Evolutionary conservation across 2,888 invertebrate species (phyloP).

Genomic region (Temnothorax rugatulus): DNA sequence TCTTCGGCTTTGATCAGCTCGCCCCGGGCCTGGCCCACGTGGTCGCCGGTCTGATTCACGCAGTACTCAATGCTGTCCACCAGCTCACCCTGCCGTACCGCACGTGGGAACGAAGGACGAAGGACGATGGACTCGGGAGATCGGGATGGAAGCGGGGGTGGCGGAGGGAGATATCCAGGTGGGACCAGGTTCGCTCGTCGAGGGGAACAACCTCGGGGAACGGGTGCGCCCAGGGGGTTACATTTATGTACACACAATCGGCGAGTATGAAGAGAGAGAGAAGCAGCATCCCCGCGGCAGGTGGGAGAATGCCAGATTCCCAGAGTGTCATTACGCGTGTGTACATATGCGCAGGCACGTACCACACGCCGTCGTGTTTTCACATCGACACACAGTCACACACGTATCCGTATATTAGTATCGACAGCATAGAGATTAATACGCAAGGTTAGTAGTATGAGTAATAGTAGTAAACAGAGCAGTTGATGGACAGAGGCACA

Average conservation of each 20-base stretch:
- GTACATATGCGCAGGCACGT: constrained; percentile 18
- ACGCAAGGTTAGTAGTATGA: constrained; percentile 69
- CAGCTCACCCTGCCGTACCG: constrained; percentile 93
- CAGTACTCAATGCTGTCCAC: constrained; percentile 98
- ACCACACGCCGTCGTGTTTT: constrained; percentile 4
- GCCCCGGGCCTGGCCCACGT: constrained; percentile 92
- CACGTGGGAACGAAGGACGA: constrained; percentile 24
- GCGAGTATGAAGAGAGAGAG: constrained; percentile 38
- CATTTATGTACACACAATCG: constrained; percentile 46
- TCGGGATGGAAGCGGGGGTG: background rate
- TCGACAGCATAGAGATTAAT: constrained; percentile 76
- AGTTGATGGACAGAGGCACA: constrained; percentile 86
- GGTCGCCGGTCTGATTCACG: constrained; percentile 94
- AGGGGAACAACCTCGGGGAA: constrained; percentile 34
- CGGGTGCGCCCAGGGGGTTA: constrained; percentile 45
- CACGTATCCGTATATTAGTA: constrained; percentile 70
- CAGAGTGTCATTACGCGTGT: constrained; percentile 14
- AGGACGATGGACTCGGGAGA: background rate
- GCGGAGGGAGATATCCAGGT: background rate
- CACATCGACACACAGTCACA: constrained; percentile 63
- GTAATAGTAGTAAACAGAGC: constrained; percentile 81
- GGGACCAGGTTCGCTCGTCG: constrained; percentile 24
- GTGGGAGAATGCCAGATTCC: constrained; percentile 12
- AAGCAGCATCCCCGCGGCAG: constrained; percentile 41
- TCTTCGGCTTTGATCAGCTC: constrained; percentile 93